Conservation (phyloP, 1,140 invertebrate species). For the Drosophila ficusphila region DNA sequence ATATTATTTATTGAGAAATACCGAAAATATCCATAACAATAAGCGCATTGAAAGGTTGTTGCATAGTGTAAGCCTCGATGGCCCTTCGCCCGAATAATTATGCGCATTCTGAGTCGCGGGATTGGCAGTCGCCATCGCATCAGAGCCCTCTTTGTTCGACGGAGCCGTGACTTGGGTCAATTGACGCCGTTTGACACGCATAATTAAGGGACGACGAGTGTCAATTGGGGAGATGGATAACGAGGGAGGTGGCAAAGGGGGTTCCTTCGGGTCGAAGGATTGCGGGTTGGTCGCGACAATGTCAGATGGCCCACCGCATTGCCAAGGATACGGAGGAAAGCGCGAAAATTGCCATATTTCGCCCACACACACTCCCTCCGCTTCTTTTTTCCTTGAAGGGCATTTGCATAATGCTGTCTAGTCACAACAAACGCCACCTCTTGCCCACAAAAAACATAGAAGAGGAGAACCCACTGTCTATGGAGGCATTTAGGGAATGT, state of each 20-base stretch:
- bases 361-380: neutral
- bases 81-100: constrained; percentile 26
- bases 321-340: constrained; percentile 39
- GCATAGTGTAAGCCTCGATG: neutral
- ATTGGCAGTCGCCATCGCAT: constrained; percentile 32
- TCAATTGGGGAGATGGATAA: neutral
- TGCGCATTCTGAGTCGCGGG: constrained; percentile 43
- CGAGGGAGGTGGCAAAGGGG: too few relatives aligned
- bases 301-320: constrained; percentile 39
- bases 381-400: neutral
- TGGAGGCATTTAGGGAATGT: constrained; percentile 42
- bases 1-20: too few relatives aligned
- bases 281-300: constrained; percentile 12
- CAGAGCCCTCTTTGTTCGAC: neutral
- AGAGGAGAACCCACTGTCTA: constrained; percentile 1
- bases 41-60: neutral
- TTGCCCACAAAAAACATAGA: neutral
- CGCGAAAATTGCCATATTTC: constrained; percentile 57
- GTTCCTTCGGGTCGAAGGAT: neutral
- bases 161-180: constrained; percentile 47
- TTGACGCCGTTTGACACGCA: constrained; percentile 68
- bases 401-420: constrained; percentile 80
- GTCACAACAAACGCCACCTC: constrained; percentile 68
- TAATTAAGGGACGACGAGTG: constrained; percentile 59
- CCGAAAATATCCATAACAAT: too few relatives aligned